Percentiles rank a stretch among this genome's conserved stretches.
These are phyloP conservation scores for Troides aeacus DNA, from an alignment of 2,888 invertebrate species.

Conservation along the genomic window DNA sequence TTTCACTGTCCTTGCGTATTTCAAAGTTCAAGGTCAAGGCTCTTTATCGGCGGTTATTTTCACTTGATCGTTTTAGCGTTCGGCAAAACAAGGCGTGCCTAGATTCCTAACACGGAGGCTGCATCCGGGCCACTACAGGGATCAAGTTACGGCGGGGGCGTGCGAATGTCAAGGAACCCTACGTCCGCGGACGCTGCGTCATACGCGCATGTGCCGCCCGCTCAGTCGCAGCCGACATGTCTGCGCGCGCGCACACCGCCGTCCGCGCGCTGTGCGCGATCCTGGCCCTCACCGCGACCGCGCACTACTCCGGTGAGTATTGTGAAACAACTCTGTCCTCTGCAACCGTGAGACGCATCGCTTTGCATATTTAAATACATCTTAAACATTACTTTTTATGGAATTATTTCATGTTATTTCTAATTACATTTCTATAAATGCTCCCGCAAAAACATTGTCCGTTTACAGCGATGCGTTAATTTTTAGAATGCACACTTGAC, in stretches of 20 bases:
- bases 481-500: slow-evolving; percentile 22
- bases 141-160: slow-evolving; percentile 65
- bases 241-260: slow-evolving; percentile 61
- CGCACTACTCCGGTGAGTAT: slow-evolving; percentile 57
- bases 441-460: slow-evolving; percentile 8
- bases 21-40: slow-evolving; percentile 69
- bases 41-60: slow-evolving; percentile 54
- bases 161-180: slow-evolving; percentile 78
- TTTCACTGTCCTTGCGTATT: slow-evolving; percentile 52
- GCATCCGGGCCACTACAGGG: slow-evolving; percentile 76
- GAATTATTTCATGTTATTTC: background rate
- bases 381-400: slow-evolving; percentile 5
- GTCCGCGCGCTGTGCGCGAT: slow-evolving; percentile 35
- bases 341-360: slow-evolving; percentile 3
- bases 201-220: slow-evolving; percentile 35
- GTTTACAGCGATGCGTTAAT: slow-evolving; percentile 25
- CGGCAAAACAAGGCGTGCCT: slow-evolving; percentile 66
- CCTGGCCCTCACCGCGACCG: slow-evolving; percentile 37
- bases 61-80: slow-evolving; percentile 52
- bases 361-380: slow-evolving; percentile 12
- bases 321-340: slow-evolving; percentile 21
- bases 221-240: slow-evolving; percentile 70
- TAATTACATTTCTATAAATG: slow-evolving; percentile 5
- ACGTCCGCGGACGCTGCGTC: slow-evolving; percentile 37
- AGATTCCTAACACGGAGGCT: slow-evolving; percentile 73